Evolutionary conservation across 2,888 invertebrate species (phyloP).

Genomic region (Ctena decussata): DNA sequence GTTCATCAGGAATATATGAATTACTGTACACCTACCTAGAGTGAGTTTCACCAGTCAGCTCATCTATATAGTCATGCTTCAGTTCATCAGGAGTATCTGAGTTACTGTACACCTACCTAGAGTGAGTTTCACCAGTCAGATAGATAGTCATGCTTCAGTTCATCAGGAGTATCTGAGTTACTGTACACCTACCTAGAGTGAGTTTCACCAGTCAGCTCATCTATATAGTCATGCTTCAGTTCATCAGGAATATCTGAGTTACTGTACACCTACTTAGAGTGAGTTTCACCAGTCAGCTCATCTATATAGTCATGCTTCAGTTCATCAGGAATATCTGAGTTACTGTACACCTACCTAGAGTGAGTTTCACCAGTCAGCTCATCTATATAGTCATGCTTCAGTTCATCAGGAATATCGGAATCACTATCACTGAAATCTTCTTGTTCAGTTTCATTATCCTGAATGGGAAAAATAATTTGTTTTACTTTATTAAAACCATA

Average conservation of each 20-base stretch:
- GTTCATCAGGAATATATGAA: conserved; percentile 89
- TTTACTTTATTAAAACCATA: too few species aligned
- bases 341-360: conserved; percentile 68
- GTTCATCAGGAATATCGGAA: conserved; percentile 89
- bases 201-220: conserved; percentile 89
- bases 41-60: conserved; percentile 87
- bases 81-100: conserved; percentile 90
- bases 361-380: conserved; percentile 88
- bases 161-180: too few species aligned
- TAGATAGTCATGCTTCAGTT: too few species aligned
- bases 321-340: conserved; percentile 89
- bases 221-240: conserved; percentile 91
- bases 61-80: conserved; percentile 92
- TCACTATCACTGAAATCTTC: conserved; percentile 85
- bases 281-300: conserved; percentile 88
- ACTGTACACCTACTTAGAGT: conserved; percentile 80
- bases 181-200: conserved; percentile 71
- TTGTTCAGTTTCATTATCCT: conserved; percentile 71
- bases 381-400: conserved; percentile 92
- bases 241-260: conserved; percentile 89
- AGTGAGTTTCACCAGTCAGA: too few species aligned
- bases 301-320: conserved; percentile 92
- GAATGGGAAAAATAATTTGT: neutral
- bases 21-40: conserved; percentile 73
- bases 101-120: too few species aligned